Conservation (phyloP, 2,888 invertebrate genomes). For the Cyaniris semiargus region DNA sequence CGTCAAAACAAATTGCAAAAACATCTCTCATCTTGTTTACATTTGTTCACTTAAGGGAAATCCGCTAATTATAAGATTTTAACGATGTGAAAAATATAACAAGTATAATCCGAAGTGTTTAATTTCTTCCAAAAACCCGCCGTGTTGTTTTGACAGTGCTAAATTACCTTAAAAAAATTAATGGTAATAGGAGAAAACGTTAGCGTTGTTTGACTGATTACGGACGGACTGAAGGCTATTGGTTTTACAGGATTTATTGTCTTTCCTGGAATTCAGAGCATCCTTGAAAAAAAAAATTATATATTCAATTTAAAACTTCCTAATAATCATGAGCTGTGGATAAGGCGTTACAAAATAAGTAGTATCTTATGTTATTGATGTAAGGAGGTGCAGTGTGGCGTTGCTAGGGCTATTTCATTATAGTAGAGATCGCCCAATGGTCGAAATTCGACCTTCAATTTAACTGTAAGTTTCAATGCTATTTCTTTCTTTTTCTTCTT, state of each 20-base stretch:
- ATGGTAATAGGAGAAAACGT: constrained; percentile 17
- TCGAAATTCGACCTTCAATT: too few species aligned
- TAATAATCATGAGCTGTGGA: too few species aligned
- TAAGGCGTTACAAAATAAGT: too few species aligned
- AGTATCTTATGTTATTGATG: too few species aligned
- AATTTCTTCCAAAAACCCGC: not conserved
- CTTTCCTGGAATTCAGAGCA: not conserved
- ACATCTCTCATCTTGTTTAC: not conserved
- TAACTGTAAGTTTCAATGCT: too few species aligned
- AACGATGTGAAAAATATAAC: not conserved
- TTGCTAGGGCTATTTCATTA: too few species aligned
- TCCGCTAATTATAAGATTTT: not conserved
- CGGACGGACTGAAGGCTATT: constrained; percentile 9
- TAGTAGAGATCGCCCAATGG: too few species aligned
- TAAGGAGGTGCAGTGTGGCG: too few species aligned
- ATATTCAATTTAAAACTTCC: too few species aligned
- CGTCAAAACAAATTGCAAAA: not conserved
- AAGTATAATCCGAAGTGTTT: not conserved
- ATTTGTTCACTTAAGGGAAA: not conserved
- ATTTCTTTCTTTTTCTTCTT: too few species aligned
- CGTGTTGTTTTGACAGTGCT: constrained; percentile 2
- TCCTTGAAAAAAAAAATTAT: not conserved
- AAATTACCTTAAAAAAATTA: constrained; percentile 6
- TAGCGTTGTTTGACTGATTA: constrained; percentile 15
- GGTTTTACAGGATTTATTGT: constrained; percentile 2